phyloP scores from a whole-genome alignment of 2,888 invertebrate genomes.

The Sepioteuthis lessoniana region DNA sequence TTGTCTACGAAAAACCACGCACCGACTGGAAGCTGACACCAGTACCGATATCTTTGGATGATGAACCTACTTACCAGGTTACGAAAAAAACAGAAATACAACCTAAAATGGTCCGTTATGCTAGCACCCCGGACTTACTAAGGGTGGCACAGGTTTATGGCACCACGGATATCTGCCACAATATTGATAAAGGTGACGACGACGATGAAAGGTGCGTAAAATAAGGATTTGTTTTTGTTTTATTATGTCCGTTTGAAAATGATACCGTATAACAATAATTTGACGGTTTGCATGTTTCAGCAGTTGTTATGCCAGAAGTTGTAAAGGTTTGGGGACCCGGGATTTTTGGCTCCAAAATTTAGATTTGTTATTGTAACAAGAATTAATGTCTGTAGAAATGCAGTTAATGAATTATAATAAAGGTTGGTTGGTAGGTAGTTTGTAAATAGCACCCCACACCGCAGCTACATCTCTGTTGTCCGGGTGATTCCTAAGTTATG shows the following conservation, averaged over 20 bases:
- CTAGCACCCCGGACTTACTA: slow-evolving; percentile 65
- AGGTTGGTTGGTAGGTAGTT: too few species aligned
- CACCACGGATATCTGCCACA: background rate
- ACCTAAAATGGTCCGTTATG: slow-evolving; percentile 51
- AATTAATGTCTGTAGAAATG: too few species aligned
- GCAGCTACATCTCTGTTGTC: too few species aligned
- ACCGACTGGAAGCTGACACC: slow-evolving; percentile 58
- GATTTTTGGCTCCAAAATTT: too few species aligned
- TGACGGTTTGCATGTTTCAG: too few species aligned
- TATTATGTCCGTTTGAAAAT: background rate
- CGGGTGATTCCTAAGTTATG: too few species aligned
- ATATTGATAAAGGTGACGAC: background rate
- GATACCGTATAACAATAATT: background rate
- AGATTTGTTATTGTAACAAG: too few species aligned
- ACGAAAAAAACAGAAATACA: slow-evolving; percentile 43
- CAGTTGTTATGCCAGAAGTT: too few species aligned
- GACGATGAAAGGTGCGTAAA: background rate
- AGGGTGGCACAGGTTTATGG: slow-evolving; percentile 67
- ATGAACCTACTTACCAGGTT: slow-evolving; percentile 55
- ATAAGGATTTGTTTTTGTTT: background rate
- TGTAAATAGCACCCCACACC: too few species aligned
- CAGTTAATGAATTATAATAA: too few species aligned
- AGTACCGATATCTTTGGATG: slow-evolving; percentile 66
- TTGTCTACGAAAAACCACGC: slow-evolving; percentile 60
- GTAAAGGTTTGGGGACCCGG: too few species aligned